Evolutionary conservation across 2,797 vertebrate genomes (phyloP), one percentile per base, ranked within the genome.

Genomic region (Melanogrammus aeglefinus): DNA sequence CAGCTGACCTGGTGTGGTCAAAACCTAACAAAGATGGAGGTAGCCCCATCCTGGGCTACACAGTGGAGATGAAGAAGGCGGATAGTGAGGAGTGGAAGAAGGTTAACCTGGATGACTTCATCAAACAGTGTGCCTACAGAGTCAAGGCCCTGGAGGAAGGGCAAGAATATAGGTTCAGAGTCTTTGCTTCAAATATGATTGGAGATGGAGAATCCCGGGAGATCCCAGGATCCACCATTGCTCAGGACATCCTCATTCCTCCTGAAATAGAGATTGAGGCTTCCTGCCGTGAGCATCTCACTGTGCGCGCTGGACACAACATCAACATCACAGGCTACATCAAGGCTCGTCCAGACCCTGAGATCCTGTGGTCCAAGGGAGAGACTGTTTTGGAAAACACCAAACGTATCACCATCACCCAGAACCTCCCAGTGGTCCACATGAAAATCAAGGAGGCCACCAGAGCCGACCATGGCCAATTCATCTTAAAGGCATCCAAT

Each of bases 131-230:
- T 92, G 97, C 96, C 79, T 98, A 94, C 88, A 96, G 89, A 76
- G 98, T 97, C 27, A 96, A 95, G 80, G 96, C 96, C 38, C 91
- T 99, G 75, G 94, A 95, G 86, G 97, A 98, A 92, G 97, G 95
- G 69, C 94, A 94, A 75, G 95, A 97, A 79, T 99, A 99, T 85
- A 96, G 95, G 84, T 99, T 99, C 93, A 95, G 97, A 85, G 94
- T 99, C 81, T 94, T 89, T 85, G 98, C 98, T 82, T 94, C 95
- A 80, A 99, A 99, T 86, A 97, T 99, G 87, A 94, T 99, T 31
- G 98, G 98, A 90, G 98, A 99, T 77, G 98, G 98, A 88, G 97
- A 99, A 80, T 89, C 95, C 72, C 96, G 95, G 91, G 97, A 99
- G 91, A 83, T 99, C 69, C 95, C 97, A 89, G 95, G 97, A 88